Conservation (phyloP, 1,140 invertebrate species). For the Asbolus verrucosus region DNA sequence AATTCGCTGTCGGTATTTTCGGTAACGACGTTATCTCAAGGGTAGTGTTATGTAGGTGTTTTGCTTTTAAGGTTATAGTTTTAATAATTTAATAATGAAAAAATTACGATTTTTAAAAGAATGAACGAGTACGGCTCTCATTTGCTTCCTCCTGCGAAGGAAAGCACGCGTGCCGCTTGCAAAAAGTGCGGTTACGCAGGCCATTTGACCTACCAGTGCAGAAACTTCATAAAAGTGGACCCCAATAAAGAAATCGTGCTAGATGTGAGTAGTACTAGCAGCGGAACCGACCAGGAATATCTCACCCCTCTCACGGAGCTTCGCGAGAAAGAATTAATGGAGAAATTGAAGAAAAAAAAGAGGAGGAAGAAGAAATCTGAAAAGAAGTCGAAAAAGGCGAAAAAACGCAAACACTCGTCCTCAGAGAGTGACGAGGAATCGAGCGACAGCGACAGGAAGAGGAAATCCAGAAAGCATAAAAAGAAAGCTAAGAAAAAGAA, state of each 20-base stretch:
- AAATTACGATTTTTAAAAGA: too few species aligned
- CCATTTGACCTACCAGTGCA: conserved; percentile 95
- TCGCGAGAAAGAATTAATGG: conserved; percentile 79
- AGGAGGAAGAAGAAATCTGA: conserved; percentile 66
- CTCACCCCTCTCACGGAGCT: conserved; percentile 84
- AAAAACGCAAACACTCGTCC: conserved; percentile 45
- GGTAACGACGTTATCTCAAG: too few species aligned
- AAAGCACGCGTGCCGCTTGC: conserved; percentile 83
- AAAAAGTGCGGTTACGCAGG: conserved; percentile 96
- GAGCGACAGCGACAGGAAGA: conserved; percentile 27
- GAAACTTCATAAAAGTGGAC: conserved; percentile 94
- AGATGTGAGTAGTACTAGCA: conserved; percentile 96
- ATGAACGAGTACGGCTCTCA: conserved; percentile 59
- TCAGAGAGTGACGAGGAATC: too few species aligned
- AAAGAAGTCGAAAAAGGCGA: conserved; percentile 52
- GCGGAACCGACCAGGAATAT: conserved; percentile 86
- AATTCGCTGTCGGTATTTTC: too few species aligned
- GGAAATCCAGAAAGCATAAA: conserved; percentile 8
- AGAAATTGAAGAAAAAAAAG: conserved; percentile 72
- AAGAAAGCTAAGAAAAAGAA: conserved; percentile 11
- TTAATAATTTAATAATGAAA: too few species aligned
- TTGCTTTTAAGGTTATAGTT: too few species aligned
- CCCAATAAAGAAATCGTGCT: conserved; percentile 90
- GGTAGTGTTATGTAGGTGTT: too few species aligned
- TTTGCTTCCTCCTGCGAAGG: conserved; percentile 70